Evolutionary conservation across 2,888 invertebrate genomes (phyloP), one percentile per base, ranked within the genome.

Genomic region (Agonum fuliginosum): DNA sequence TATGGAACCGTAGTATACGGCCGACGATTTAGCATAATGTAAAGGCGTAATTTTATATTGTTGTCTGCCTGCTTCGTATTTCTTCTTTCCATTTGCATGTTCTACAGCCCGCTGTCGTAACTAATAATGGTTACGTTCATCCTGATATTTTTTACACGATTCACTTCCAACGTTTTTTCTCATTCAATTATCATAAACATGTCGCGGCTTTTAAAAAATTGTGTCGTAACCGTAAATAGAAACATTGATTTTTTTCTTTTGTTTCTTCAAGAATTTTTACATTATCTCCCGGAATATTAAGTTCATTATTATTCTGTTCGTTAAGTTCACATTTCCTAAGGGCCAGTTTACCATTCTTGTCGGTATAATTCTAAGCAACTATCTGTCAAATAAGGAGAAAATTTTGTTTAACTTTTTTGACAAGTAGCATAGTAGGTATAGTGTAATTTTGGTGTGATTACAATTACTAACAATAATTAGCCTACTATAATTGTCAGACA

Each of bases 181-280:
- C 83, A 83, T 86, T 85, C 85, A 86, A 86, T 86, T 86, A 86
- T 83, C 86, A 86, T 86, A 86, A 86, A 86, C 82, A 86, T 86
- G 86, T 85, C 86, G 24, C 62, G 74, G 30, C 65, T n/a, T 43
- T 48, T 74, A 58, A 74, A 65, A 74, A 74, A 74, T 65, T 62
- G 65, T 74, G 65, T 74, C 48, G 74, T 65, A 62, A 62, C 58
- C 74, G 74, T 74, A 74, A 74, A 74, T 74, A 71, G 71, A 65
- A 74, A 62, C 74, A 74, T 74, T 43, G 65, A 74, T 74, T 54
- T 51, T 54, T 72, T 72, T 37, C 37, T 54, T 51, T 67, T 67
- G 67, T 67, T 62, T 62, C 30, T 27, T 6, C 2, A 62, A 27
- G 58, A 62, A 62, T 62, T 62, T 62, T 62, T 30, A 62, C 58